Evolutionary conservation across 1,140 invertebrate genomes (phyloP), one percentile per base, ranked within the genome.

Genomic region (Brachionus koreanus): DNA sequence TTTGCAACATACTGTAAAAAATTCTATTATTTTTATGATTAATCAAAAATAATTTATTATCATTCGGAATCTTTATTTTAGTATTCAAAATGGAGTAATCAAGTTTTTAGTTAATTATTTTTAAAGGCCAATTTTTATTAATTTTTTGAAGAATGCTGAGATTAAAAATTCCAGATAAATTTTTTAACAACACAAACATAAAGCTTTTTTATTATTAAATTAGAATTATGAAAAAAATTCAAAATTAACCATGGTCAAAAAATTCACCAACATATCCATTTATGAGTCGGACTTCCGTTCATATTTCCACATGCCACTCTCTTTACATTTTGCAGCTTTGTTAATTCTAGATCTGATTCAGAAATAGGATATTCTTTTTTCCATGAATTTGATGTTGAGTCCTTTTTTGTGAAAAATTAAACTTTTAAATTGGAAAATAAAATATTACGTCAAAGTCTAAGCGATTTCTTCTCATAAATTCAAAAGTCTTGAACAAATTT

Each of bases 201-300:
- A 10, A 46, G n/a, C 10, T 46, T 46, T 46, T 46, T 46, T 46
- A n/a, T 23, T 10, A 25, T 29, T 65, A 29, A 65, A 72, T 16
- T 72, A 25, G n/a, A 42, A 39, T 16, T 72, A 16, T n/a, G 23
- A 23, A 61, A 7, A 16, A 16, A 61, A 61, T 61, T 29, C 5
- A 13, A 13, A 49, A 16, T 16, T 49, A n/a, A 49, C 5, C 13
- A 4, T n/a, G 43, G 43, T 42, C 5, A 39, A 25, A 5, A 16
- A 13, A 29, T 29, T 74, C 39, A 74, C 69, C 69, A 74, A 25
- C 69, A 74, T 19, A 74, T 74, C 69, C 69, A 74, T 46, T 74
- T 74, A 46, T 74, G 69, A 19, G 43, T 74, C 12, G 69, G 69
- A 74, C 69, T 74, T 10, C 69, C 69, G 29, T 74, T 74, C 69